Base-by-base conservation (phyloP, 92 coral and sea anemone genomes). In the Siderastrea radians region DNA sequence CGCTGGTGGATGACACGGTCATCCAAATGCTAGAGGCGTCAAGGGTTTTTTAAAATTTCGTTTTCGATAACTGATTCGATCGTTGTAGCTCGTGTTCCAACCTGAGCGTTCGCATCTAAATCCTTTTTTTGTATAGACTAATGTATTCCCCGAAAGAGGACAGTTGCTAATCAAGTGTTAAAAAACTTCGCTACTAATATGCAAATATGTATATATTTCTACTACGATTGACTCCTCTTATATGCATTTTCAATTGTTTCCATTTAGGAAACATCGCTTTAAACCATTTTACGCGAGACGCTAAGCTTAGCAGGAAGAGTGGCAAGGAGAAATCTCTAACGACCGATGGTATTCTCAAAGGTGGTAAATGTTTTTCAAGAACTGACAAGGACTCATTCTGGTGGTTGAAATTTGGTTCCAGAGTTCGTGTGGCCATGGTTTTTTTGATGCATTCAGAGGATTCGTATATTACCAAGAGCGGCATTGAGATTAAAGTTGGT, bases 371-470 rank as follows among this genome's bases (percentile, higher is more conserved):
- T 64, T 45, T 55, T 7, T 8, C 1, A 44, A 17, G 6, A 1
- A 2, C 11, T 2, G 5, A 4, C 38, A 7, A 60, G 50, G 38
- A 26, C 38, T 14, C 69, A 6, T 12, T 5, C 8, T 80, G 84
- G 84, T 1, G 5, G 50, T 52, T 80, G 12, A 48, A 43, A 2
- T 68, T 80, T 19, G 84, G 84, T 67, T 13, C 38, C 9, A 47
- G 6, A 0, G 75, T 80, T 17, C 75, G 84, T 5, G 84, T 80
- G 13, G 71, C 75, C 2, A 14, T 13, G 16, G 75, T 80, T 5
- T 80, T 67, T 38, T 46, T 80, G 7, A 3, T 51, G 12, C 65
- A 45, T 13, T 61, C 66, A 13, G 16, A 61, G 4, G 13, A 13
- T 1, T 1, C 7, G 6, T 53, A 16, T 3, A 13, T 16, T 9